A percentile compares a stretch with the other conserved stretches of the same genome.
These are phyloP conservation scores for Acrossocheilus fasciatus DNA, from an alignment of 2,797 vertebrate genomes.

Conservation along the genomic window DNA sequence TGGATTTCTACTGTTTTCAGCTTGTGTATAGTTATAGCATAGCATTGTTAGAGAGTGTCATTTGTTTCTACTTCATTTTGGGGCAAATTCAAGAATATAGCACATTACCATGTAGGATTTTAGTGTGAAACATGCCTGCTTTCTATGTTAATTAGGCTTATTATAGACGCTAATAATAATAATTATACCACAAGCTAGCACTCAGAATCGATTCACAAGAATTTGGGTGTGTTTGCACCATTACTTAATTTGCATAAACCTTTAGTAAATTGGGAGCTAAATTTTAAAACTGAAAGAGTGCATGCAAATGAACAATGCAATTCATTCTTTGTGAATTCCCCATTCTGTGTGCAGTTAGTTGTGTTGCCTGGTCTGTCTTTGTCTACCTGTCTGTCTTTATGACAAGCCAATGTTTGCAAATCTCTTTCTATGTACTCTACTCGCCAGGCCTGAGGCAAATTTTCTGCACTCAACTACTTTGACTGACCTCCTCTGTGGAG, in stretches of 20 bases:
- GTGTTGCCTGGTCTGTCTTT: conserved; percentile 1
- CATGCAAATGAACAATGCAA: neutral
- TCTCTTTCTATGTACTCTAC: conserved; percentile 71
- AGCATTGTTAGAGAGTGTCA: neutral
- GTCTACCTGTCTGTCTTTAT: conserved; percentile 34
- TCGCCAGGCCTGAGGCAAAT: conserved; percentile 28
- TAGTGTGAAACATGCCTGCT: neutral
- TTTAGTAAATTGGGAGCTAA: neutral
- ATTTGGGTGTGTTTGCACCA: conserved; percentile 3
- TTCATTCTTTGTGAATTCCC: neutral
- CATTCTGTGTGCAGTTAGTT: conserved; percentile 1
- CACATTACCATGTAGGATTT: neutral
- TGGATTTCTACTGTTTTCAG: neutral
- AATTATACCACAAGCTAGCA: neutral
- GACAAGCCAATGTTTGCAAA: conserved; percentile 48
- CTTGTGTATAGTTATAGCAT: neutral
- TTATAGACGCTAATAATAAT: neutral
- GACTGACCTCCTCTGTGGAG: conserved; percentile 29
- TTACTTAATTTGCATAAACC: neutral
- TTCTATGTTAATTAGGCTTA: neutral
- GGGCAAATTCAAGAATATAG: neutral
- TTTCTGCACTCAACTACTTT: conserved; percentile 8
- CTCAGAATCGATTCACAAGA: neutral
- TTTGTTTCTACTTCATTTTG: neutral
- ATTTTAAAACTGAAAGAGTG: neutral